These are phyloP conservation scores for Antidorcas marsupialis DNA, from an alignment of 2,113 vertebrate genomes.

Conservation along the genomic window DNA sequence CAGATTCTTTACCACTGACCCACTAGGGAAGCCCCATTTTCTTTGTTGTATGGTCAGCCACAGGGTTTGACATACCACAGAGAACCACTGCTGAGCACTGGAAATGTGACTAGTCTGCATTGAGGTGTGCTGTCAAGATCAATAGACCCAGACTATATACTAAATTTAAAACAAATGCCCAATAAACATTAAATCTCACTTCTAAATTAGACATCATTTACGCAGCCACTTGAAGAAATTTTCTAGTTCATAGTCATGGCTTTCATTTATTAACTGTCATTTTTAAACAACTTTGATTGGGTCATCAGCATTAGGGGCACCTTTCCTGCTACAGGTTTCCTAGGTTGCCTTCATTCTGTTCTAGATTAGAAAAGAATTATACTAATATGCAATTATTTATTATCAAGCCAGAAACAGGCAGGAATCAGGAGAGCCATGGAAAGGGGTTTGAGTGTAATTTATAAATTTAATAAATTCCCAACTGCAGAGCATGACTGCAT, in stretches of 20 bases:
- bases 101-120: not conserved
- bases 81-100: not conserved
- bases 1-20: not conserved
- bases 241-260: not conserved
- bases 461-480: not conserved
- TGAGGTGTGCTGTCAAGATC: not conserved
- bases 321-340: not conserved
- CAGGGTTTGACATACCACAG: not conserved
- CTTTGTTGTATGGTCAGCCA: not conserved
- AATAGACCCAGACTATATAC: not conserved
- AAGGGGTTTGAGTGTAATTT: not conserved
- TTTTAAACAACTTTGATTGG: conserved; percentile 12
- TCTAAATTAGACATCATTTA: conserved; percentile 17
- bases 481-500: not conserved
- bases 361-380: not conserved
- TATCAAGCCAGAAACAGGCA: not conserved
- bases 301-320: not conserved
- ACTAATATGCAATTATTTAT: not conserved
- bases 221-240: not conserved
- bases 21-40: not conserved
- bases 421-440: not conserved
- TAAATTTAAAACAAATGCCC: not conserved
- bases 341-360: not conserved
- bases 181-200: not conserved
- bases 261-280: conserved; percentile 35